Evolutionary conservation across 2,797 vertebrate genomes (phyloP).

Genomic region (Onychomys torridus): DNA sequence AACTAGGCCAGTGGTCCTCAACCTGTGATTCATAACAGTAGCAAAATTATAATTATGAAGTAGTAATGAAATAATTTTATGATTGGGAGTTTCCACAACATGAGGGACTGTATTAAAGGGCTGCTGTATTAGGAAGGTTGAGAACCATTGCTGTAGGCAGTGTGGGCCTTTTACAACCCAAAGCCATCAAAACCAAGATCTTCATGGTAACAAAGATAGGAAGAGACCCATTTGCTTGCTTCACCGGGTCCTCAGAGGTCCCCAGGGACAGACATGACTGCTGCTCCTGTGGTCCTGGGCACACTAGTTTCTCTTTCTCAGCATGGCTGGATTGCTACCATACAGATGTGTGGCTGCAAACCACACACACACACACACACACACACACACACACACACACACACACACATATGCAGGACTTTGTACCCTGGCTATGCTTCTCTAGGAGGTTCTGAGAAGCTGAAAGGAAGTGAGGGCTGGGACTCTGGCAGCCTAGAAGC

Average conservation of each 20-base stretch:
- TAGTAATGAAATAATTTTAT: background rate
- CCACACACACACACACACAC: too few species aligned
- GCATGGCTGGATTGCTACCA: background rate
- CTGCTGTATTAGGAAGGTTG: background rate
- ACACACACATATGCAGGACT: background rate
- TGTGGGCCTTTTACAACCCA: background rate
- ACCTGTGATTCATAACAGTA: background rate
- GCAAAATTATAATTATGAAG: background rate
- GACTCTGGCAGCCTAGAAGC: background rate
- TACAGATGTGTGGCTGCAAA: background rate
- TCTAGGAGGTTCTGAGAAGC: background rate
- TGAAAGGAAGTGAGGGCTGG: background rate
- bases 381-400: too few species aligned
- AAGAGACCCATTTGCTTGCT: background rate
- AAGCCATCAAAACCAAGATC: background rate
- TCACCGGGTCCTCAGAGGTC: background rate
- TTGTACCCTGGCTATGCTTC: background rate
- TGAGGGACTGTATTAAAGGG: background rate
- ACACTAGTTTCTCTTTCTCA: background rate
- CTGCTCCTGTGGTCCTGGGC: background rate
- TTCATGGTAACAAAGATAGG: background rate
- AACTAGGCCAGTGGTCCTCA: too few species aligned
- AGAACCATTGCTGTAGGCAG: background rate
- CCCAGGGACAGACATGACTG: background rate
- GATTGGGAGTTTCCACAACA: background rate